Evolutionary conservation across 2,113 vertebrate genomes (phyloP), one percentile per base, ranked within the genome.

Genomic region (Passer montanus): DNA sequence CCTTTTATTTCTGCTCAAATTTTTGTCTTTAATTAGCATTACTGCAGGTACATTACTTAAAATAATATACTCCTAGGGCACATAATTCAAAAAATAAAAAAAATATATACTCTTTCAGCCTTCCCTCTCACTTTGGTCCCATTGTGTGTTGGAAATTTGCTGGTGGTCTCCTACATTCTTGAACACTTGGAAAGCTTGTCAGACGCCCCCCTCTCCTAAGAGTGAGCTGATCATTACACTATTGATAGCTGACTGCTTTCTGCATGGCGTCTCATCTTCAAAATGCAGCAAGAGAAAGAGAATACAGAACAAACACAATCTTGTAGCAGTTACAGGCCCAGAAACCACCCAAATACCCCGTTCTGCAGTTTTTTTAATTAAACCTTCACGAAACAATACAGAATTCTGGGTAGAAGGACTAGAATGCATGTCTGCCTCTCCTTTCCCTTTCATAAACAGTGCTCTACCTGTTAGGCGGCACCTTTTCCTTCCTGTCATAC

Each of bases 401-500:
- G 59, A 85, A 73, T 64, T 73, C n/a, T 60, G 28, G 20, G 18
- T 41, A 39, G 64, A 89, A 23, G 37, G 43, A 66, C 33, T 13
- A 27, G 11, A 78, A 33, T 7, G 52, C 33, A 37, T 0, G 1
- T 66, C 31, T 52, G 75, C 41, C 31, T 52, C 70, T 87, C 47
- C 66, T 81, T 87, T 64, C 62, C n/a, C 58, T 90, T 11, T 41
- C 82, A 76, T 49, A 93, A 96, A 55, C n/a, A 87, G 43, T 39
- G 64, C 21, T 78, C 60, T 84, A 70, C 60, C 47, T 93, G 39
- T 55, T 20, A 84, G 39, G 56, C 0, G 0, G 62, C 52, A 84
- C 28, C 67, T 93, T 79, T 88, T 87, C 58, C 58, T 94, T 90
- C 79, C 82, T 90, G 67, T 88, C 79, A 83, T 22, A 83, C 56